Conservation (phyloP, 1,140 invertebrate species). For the Anoplophora glabripennis region DNA sequence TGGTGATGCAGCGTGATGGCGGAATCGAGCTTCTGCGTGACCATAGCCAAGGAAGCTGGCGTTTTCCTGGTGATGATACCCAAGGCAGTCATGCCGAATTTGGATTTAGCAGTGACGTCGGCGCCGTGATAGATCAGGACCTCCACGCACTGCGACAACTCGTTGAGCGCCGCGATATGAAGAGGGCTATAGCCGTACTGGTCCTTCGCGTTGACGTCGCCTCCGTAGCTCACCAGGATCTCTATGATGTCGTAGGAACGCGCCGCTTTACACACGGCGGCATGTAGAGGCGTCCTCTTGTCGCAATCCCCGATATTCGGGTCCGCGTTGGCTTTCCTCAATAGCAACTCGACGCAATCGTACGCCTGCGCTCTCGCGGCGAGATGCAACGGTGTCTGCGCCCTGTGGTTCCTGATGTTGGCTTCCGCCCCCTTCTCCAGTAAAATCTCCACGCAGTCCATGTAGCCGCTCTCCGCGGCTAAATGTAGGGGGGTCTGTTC, state of each 20-base stretch:
- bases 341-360: constrained; percentile 72
- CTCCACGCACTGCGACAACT: constrained; percentile 78
- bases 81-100: constrained; percentile 76
- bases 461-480: constrained; percentile 74
- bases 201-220: constrained; percentile 81
- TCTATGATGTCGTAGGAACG: constrained; percentile 74
- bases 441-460: constrained; percentile 68
- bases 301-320: constrained; percentile 75
- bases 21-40: constrained; percentile 71
- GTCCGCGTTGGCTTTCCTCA: constrained; percentile 68
- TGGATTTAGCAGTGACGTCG: constrained; percentile 78
- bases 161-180: constrained; percentile 82
- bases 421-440: constrained; percentile 70
- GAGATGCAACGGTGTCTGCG: constrained; percentile 75
- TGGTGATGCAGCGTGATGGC: constrained; percentile 75
- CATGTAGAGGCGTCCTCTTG: constrained; percentile 71
- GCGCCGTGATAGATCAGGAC: constrained; percentile 79
- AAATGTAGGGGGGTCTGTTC: constrained; percentile 76
- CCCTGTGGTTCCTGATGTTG: constrained; percentile 67
- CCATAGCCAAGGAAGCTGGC: constrained; percentile 73
- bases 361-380: constrained; percentile 71
- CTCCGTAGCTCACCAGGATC: constrained; percentile 70
- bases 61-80: constrained; percentile 80
- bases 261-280: constrained; percentile 72
- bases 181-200: constrained; percentile 86